Evolutionary conservation across 2,888 invertebrate genomes (phyloP).

Genomic region (Alsophila aescularia): DNA sequence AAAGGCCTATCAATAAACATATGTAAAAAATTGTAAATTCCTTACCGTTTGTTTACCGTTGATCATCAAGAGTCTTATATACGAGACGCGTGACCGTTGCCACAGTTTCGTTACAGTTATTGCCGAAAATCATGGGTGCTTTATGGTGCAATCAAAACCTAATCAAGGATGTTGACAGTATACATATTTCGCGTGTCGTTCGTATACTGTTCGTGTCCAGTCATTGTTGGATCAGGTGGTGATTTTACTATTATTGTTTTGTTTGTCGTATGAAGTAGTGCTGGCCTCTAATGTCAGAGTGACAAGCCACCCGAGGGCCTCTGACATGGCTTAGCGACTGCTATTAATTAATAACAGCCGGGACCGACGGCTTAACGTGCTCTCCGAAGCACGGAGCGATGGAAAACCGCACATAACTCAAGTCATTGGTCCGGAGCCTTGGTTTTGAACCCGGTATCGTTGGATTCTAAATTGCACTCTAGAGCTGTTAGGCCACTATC

Average conservation of each 20-base stretch:
- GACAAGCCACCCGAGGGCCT: no score
- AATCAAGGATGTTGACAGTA: constrained; percentile 35
- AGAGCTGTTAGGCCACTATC: no score
- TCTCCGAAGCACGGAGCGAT: no score
- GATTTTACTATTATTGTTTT: constrained; percentile 6
- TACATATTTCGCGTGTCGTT: constrained; percentile 17
- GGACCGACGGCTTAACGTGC: no score
- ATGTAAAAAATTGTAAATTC: not conserved
- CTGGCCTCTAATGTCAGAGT: no score
- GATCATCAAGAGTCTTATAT: constrained; percentile 21
- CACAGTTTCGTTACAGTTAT: constrained; percentile 22
- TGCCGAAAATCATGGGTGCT: constrained; percentile 28
- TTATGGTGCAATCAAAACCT: constrained; percentile 34
- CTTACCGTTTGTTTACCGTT: constrained; percentile 1
- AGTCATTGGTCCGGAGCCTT: no score
- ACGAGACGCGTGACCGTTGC: constrained; percentile 45
- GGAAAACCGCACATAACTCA: no score
- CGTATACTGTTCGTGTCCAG: constrained; percentile 17
- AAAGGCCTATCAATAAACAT: not conserved
- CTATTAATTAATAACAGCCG: no score
- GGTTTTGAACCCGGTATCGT: no score
- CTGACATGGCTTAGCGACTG: no score
- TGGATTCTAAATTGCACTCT: no score
- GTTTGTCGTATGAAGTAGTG: no score
- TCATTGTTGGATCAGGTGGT: constrained; percentile 10